A percentile compares a stretch with the other conserved stretches of the same genome.
Conservation (phyloP, 2,888 invertebrate species). For the Caenorhabditis virilis region DNA sequence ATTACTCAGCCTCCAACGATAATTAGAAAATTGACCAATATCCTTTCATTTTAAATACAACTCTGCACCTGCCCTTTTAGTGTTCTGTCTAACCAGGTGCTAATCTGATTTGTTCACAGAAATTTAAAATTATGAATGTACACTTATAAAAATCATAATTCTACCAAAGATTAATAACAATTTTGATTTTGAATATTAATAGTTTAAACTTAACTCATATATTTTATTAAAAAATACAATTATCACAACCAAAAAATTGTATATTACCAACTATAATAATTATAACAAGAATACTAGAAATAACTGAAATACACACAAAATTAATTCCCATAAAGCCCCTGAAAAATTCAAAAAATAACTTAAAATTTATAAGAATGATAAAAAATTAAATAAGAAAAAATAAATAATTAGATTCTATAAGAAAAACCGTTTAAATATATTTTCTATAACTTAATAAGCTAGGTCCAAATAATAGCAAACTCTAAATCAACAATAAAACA, state of each 20-base stretch:
- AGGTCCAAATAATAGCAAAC: slow-evolving; percentile 26
- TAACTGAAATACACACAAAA: slow-evolving; percentile 57
- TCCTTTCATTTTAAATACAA: slow-evolving; percentile 61
- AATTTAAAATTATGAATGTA: slow-evolving; percentile 49
- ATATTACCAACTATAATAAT: slow-evolving; percentile 53
- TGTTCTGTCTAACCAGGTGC: slow-evolving; percentile 57
- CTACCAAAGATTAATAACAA: slow-evolving; percentile 47
- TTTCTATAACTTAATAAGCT: slow-evolving; percentile 7
- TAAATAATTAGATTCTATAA: slow-evolving; percentile 43
- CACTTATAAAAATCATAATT: slow-evolving; percentile 40
- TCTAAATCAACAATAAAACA: slow-evolving; percentile 28
- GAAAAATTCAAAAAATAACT: slow-evolving; percentile 57
- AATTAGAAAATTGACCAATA: slow-evolving; percentile 60
- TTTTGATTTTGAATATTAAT: slow-evolving; percentile 61
- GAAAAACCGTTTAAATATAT: slow-evolving; percentile 70
- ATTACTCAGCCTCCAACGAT: slow-evolving; percentile 59
- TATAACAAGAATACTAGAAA: slow-evolving; percentile 55
- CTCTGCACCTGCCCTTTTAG: slow-evolving; percentile 59
- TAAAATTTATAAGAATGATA: slow-evolving; percentile 70
- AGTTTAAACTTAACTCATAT: slow-evolving; percentile 62
- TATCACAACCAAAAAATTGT: slow-evolving; percentile 55
- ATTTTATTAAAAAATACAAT: slow-evolving; percentile 53
- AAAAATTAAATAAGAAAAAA: slow-evolving; percentile 52
- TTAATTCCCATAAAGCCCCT: slow-evolving; percentile 55
- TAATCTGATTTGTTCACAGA: slow-evolving; percentile 55